phyloP scores from a whole-genome alignment of 2,113 vertebrate species.

The Pycnonotus jocosus region DNA sequence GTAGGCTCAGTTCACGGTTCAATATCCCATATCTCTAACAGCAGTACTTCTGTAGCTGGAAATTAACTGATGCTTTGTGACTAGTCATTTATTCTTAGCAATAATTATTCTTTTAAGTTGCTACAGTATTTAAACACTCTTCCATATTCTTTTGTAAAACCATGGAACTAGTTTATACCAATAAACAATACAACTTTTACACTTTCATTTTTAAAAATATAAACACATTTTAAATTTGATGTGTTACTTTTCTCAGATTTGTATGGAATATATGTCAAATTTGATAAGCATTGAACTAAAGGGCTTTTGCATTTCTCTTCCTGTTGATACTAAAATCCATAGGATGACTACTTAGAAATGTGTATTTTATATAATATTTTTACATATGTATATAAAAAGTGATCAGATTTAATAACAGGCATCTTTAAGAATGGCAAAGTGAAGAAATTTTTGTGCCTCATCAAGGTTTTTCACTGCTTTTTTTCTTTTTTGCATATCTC shows the following conservation, averaged over 20 bases:
- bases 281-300: conserved; percentile 22
- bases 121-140: background rate
- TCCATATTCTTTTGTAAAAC: background rate
- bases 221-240: background rate
- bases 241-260: background rate
- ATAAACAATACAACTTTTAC: background rate
- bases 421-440: background rate
- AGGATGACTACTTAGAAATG: background rate
- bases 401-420: background rate
- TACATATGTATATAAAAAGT: background rate
- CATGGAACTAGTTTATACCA: background rate
- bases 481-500: background rate
- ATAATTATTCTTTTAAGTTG: conserved; percentile 1
- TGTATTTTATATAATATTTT: background rate
- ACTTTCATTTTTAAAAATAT: background rate
- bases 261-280: background rate
- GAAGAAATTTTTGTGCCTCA: background rate
- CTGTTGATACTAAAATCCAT: background rate
- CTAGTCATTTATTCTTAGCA: background rate
- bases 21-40: background rate
- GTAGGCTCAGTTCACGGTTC: background rate
- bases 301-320: background rate
- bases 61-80: conserved; percentile 11
- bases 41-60: background rate
- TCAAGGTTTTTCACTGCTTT: background rate